Percentiles rank a stretch among this genome's conserved stretches.
phyloP scores from a whole-genome alignment of 2,113 vertebrate genomes.

The Sinocyclocheilus grahami region DNA sequence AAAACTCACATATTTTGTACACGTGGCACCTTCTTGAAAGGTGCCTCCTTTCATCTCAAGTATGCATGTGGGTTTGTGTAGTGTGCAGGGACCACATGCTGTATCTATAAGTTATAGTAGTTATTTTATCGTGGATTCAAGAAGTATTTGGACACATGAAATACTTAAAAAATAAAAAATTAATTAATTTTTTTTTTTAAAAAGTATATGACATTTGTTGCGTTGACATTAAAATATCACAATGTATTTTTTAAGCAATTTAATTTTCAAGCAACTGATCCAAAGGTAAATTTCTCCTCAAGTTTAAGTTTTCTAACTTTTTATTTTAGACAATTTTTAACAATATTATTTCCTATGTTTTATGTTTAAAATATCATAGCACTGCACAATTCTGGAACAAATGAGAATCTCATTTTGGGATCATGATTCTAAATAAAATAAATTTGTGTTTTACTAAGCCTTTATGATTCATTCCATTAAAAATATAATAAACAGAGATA shows the following conservation, averaged over 20 bases:
- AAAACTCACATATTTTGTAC: constrained; percentile 8
- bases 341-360: neutral
- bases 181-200: no score
- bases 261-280: neutral
- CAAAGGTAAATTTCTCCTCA: neutral
- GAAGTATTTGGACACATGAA: no score
- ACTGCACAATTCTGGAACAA: neutral
- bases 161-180: no score
- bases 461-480: neutral
- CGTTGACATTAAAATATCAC: neutral
- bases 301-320: neutral
- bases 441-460: neutral
- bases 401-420: neutral
- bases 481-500: no score
- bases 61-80: constrained; percentile 11
- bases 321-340: neutral
- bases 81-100: neutral
- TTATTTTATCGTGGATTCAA: neutral
- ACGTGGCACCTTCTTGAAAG: neutral
- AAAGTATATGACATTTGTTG: neutral
- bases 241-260: neutral
- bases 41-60: neutral
- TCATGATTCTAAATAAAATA: neutral
- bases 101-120: neutral
- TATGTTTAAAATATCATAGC: neutral